These are phyloP conservation scores for Stigmatopora nigra DNA, from an alignment of 2,113 vertebrate species.

Conservation along the genomic window DNA sequence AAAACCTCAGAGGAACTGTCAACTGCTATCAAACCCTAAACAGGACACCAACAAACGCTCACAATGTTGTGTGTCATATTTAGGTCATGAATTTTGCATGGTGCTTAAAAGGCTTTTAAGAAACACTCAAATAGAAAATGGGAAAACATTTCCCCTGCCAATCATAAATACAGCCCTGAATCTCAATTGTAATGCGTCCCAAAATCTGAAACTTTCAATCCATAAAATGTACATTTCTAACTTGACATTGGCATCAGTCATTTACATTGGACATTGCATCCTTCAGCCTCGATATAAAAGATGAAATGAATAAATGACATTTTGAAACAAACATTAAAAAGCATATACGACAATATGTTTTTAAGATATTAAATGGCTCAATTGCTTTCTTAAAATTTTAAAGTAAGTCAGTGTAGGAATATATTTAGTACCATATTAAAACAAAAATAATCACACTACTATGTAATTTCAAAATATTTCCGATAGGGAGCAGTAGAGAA, in stretches of 20 bases:
- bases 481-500: conserved; percentile 33
- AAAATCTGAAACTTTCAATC: neutral
- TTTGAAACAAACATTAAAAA: too few species aligned
- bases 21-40: neutral
- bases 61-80: neutral
- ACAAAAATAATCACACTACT: neutral
- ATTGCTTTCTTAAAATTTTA: too few species aligned
- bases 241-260: too few species aligned
- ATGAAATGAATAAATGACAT: too few species aligned
- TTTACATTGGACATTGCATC: too few species aligned
- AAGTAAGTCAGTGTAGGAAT: too few species aligned
- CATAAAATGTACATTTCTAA: too few species aligned
- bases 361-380: too few species aligned
- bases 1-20: neutral
- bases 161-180: neutral
- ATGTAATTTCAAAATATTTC: neutral
- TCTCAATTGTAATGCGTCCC: neutral
- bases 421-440: neutral
- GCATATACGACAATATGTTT: too few species aligned
- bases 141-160: neutral
- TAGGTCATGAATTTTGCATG: conserved; percentile 1
- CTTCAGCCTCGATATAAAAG: too few species aligned
- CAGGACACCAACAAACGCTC: neutral
- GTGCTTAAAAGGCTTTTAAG: neutral
- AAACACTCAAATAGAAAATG: neutral